Conservation (phyloP, 37 sponge, comb jelly and placozoan genomes). For the Spongilla lacustris region DNA sequence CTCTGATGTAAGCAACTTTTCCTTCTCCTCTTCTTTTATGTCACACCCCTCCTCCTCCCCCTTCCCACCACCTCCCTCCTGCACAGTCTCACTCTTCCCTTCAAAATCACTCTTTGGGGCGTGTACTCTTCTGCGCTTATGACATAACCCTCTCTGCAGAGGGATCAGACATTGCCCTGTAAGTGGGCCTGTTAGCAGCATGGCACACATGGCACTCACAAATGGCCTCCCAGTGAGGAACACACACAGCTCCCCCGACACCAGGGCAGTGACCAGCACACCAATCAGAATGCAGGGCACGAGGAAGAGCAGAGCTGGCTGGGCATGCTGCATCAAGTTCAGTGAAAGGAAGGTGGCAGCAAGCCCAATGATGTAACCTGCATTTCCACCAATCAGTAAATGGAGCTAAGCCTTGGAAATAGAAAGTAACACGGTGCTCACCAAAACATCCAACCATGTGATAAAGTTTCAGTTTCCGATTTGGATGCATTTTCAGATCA, state of each 20-base stretch:
- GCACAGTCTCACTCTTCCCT: too few relatives aligned
- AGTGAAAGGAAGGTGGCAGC: conserved; percentile 64
- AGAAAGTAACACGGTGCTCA: too few relatives aligned
- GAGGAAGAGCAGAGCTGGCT: conserved; percentile 90
- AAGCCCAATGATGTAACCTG: conserved; percentile 80
- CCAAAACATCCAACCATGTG: conserved; percentile 26
- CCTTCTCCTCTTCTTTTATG: too few relatives aligned
- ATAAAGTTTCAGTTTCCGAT: conserved; percentile 18
- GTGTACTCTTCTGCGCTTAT: background rate
- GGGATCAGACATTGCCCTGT: background rate
- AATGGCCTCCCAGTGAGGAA: conserved; percentile 63
- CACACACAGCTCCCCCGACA: conserved; percentile 54
- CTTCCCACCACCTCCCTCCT: too few relatives aligned
- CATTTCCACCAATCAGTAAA: too few relatives aligned
- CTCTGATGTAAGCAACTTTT: too few relatives aligned
- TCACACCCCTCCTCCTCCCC: too few relatives aligned
- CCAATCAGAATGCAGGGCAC: conserved; percentile 80
- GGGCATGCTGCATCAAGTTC: conserved; percentile 54
- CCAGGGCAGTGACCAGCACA: conserved; percentile 40
- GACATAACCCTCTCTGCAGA: background rate
- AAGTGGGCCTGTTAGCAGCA: too few relatives aligned
- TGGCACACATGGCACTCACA: background rate
- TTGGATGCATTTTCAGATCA: conserved; percentile 20
- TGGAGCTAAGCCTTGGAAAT: too few relatives aligned
- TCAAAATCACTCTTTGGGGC: too few relatives aligned